Evolutionary conservation across 2,113 vertebrate species (phyloP).

Genomic region (Nycticorax nycticorax): DNA sequence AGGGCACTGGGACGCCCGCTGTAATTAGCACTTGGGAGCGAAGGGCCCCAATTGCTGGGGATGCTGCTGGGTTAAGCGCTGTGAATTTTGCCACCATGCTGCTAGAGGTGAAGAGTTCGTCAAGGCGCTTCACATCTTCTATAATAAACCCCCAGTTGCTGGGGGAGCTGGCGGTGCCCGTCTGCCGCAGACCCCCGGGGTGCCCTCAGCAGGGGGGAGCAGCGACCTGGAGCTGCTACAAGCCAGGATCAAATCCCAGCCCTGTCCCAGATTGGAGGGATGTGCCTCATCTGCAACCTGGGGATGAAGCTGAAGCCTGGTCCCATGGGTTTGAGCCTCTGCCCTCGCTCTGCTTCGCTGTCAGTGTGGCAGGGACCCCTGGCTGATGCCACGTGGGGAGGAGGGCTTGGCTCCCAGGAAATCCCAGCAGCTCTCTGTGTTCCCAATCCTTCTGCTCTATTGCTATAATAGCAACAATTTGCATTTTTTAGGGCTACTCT

Average conservation of each 20-base stretch:
- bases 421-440: fast-evolving
- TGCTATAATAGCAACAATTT: not conserved
- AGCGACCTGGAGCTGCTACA: not conserved
- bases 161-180: not conserved
- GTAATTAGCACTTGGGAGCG: not conserved
- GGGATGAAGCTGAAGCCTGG: not conserved
- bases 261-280: not conserved
- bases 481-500: not conserved
- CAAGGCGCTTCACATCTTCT: not conserved
- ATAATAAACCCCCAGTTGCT: not conserved
- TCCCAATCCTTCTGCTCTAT: not conserved
- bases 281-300: fast-evolving
- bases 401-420: not conserved
- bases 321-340: not conserved
- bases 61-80: not conserved
- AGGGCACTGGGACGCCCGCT: not conserved
- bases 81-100: not conserved
- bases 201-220: not conserved
- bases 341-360: not conserved
- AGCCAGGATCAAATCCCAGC: not conserved
- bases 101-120: not conserved
- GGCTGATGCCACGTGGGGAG: not conserved
- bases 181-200: not conserved
- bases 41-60: not conserved
- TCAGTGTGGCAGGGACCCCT: not conserved